A percentile compares a stretch with the other conserved stretches of the same genome.
These are phyloP conservation scores for Rhynchomys soricoides DNA, from an alignment of 2,113 vertebrate species.

Conservation along the genomic window DNA sequence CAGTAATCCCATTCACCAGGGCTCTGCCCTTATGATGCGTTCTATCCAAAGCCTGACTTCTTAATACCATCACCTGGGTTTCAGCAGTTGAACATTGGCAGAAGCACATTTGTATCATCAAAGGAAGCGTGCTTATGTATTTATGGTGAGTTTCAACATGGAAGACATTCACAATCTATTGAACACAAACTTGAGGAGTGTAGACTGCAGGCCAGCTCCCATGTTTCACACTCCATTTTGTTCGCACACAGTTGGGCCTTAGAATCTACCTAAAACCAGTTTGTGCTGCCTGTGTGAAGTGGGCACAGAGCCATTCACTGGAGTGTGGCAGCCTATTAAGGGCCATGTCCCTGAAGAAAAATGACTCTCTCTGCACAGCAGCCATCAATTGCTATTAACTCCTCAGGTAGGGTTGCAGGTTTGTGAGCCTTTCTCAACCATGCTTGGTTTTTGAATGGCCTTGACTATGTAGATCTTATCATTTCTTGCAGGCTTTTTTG, in stretches of 20 bases:
- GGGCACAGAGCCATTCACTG: neutral
- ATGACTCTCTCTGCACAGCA: neutral
- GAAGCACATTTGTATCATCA: neutral
- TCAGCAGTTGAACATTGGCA: neutral
- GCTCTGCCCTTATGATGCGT: no score
- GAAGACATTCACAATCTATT: neutral
- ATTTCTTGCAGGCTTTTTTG: neutral
- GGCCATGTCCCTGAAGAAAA: neutral
- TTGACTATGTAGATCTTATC: neutral
- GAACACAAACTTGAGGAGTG: rapidly evolving
- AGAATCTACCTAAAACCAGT: neutral
- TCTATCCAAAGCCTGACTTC: neutral
- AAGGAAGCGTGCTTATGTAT: neutral
- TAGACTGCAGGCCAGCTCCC: rapidly evolving
- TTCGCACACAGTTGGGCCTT: neutral
- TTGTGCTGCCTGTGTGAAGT: neutral
- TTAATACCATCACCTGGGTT: neutral
- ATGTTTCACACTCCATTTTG: no score
- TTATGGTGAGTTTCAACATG: neutral
- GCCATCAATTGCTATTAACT: neutral
- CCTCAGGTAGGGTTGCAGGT: neutral
- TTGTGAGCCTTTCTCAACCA: neutral
- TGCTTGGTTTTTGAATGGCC: neutral
- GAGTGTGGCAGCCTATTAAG: neutral
- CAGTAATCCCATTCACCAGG: neutral